Evolutionary conservation across 2,888 invertebrate genomes (phyloP), one percentile per base, ranked within the genome.

Genomic region (Mechanitis messenoides): DNA sequence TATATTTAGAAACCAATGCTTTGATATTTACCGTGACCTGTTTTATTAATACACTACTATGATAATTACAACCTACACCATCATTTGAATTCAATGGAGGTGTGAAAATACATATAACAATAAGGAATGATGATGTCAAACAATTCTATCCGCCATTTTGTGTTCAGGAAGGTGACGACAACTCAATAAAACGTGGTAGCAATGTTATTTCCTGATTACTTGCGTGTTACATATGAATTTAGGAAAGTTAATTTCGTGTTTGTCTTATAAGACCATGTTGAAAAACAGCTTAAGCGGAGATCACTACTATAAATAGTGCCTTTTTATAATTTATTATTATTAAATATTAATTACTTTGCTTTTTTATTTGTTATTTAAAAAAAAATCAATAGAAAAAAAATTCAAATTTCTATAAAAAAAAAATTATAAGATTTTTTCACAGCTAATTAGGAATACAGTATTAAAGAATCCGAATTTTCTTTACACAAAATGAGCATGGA

Each of bases 61-160:
- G 31, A 12, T 54, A 12, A 45, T 45, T 45, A n/a, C 20, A 45
- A 33, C 71, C 69, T 73, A 72, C 70, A 64, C 60, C 60, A 69
- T 68, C 68, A 69, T 71, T 67, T 68, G 68, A 67, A 55, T 61
- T 54, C 65, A 68, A 66, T 62, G 54, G 63, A 71, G 71, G 74
- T 67, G 74, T 74, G 72, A 73, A 72, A 65, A 59, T 66, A 70
- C 53, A 72, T 70, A 65, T 72, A 63, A 66, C 66, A 69, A 67
- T 72, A 65, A 69, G 68, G 60, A 55, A 71, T 59, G 55, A 59
- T 55, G 69, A 60, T 68, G 76, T 75, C 72, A 69, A 65, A 69
- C 73, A 66, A 70, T 73, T 72, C 61, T 69, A 73, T 74, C 58
- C 72, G 69, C 75, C 73, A 75, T 76, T 63, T 65, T 65, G 33